Conservation (phyloP, 2,113 vertebrate species). For the Triplophysa tibetana region DNA sequence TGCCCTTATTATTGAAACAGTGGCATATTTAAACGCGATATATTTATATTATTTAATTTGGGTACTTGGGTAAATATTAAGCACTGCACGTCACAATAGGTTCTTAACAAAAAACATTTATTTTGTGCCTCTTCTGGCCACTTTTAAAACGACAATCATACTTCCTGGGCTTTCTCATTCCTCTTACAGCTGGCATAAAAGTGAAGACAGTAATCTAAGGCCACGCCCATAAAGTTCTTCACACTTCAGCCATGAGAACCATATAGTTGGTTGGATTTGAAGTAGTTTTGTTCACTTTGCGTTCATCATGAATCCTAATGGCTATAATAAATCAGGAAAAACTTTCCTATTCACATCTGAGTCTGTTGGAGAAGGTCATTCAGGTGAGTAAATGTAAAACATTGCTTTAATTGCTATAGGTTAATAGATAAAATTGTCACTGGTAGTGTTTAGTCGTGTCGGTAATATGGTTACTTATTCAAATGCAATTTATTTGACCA, state of each 20-base stretch:
- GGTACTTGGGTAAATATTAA: too few relatives aligned
- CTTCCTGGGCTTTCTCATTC: too few relatives aligned
- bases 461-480: too few relatives aligned
- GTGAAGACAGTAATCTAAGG: background rate
- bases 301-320: constrained; percentile 60
- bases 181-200: background rate
- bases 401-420: background rate
- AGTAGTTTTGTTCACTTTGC: background rate
- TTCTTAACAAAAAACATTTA: too few relatives aligned
- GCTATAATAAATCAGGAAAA: constrained; percentile 59
- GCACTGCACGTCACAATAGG: too few relatives aligned
- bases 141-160: too few relatives aligned
- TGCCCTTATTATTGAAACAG: too few relatives aligned
- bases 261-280: background rate
- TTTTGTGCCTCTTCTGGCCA: too few relatives aligned
- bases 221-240: constrained; percentile 14
- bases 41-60: too few relatives aligned
- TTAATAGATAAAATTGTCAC: too few relatives aligned
- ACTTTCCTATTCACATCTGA: constrained; percentile 77
- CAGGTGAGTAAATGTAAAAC: constrained; percentile 60
- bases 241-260: background rate
- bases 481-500: background rate
- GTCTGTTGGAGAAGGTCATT: constrained; percentile 74
- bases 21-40: too few relatives aligned
- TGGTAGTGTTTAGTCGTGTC: background rate